phyloP scores from a whole-genome alignment of 2,888 invertebrate species.

The Carpatolechia fugitivella region DNA sequence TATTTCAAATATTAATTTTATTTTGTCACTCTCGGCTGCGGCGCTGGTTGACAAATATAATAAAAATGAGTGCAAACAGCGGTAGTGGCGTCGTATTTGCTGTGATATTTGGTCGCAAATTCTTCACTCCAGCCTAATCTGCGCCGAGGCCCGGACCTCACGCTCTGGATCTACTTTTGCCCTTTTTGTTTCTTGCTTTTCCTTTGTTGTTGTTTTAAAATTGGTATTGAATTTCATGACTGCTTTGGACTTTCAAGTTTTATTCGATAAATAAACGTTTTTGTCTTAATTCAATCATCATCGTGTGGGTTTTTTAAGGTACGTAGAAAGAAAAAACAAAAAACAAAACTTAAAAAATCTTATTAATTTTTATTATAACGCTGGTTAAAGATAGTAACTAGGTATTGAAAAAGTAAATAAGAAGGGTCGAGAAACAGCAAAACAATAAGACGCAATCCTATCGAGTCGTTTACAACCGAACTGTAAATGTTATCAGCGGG shows the following conservation, averaged over 20 bases:
- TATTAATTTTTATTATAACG: no score
- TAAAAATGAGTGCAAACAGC: conserved; percentile 73
- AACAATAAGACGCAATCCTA: not conserved
- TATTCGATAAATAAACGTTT: no score
- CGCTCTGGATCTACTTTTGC: conserved; percentile 52
- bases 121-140: conserved; percentile 74
- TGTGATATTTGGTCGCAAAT: conserved; percentile 57
- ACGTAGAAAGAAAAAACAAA: no score
- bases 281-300: no score
- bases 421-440: not conserved
- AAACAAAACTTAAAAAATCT: no score
- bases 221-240: not conserved
- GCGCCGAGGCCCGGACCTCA: conserved; percentile 54
- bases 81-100: conserved; percentile 53
- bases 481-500: conserved; percentile 50
- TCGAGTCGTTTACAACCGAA: conserved; percentile 25
- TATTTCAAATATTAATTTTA: conserved; percentile 56
- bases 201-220: conserved; percentile 15
- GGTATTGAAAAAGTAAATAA: not conserved
- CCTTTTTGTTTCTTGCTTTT: conserved; percentile 66
- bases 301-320: no score
- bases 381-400: no score
- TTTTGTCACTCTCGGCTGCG: conserved; percentile 38
- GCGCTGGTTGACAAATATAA: conserved; percentile 55
- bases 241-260: not conserved